phyloP scores from a whole-genome alignment of 2,113 vertebrate genomes.

The Cynocephalus volans region DNA sequence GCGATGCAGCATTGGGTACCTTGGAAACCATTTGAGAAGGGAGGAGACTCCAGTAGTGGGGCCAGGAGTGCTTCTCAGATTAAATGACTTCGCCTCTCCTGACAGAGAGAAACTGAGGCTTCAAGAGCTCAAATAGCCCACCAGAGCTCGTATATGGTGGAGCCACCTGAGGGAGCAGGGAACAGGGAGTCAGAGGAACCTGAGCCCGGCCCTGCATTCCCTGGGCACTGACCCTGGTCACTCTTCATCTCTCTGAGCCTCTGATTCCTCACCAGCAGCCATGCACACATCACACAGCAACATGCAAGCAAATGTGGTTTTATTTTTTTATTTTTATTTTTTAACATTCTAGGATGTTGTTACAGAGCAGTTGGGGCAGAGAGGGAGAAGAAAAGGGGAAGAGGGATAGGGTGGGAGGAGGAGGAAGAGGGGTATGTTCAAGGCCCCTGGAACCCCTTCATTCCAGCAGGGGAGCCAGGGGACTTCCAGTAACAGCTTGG shows the following conservation, averaged over 20 bases:
- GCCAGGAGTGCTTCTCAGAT: background rate
- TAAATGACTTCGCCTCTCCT: background rate
- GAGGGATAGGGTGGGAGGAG: no score
- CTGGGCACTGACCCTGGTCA: background rate
- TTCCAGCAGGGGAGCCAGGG: no score
- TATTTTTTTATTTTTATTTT: no score
- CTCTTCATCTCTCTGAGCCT: background rate
- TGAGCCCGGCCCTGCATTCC: background rate
- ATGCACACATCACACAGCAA: background rate
- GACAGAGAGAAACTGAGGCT: background rate
- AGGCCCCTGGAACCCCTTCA: no score
- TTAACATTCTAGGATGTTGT: no score
- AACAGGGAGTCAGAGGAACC: background rate
- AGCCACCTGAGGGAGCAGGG: background rate
- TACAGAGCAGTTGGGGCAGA: no score
- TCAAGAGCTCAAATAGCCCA: background rate
- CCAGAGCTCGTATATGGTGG: background rate
- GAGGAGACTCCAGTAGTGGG: background rate
- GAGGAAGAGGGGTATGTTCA: no score
- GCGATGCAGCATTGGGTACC: background rate
- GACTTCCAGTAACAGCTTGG: no score
- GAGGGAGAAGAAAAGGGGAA: no score
- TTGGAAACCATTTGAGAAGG: conserved; percentile 57
- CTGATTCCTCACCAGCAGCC: background rate
- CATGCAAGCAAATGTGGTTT: background rate